These are phyloP conservation scores for Sicus ferrugineus DNA, from an alignment of 2,888 invertebrate genomes.

Conservation along the genomic window DNA sequence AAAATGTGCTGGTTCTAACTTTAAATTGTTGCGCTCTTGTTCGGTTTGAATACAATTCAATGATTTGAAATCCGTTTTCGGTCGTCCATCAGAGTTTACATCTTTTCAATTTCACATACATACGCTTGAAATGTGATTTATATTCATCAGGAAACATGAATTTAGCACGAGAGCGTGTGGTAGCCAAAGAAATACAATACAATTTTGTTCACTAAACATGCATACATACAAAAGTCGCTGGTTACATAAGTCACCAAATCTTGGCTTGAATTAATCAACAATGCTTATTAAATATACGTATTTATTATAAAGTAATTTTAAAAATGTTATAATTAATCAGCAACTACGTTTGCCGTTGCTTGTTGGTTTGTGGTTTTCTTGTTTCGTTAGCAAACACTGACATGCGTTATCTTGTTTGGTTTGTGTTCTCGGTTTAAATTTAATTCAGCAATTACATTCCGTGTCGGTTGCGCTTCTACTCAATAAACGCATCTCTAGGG, in stretches of 20 bases:
- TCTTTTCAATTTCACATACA: not conserved
- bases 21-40: constrained; percentile 9
- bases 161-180: not conserved
- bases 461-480: constrained; percentile 41
- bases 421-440: constrained; percentile 39
- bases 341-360: no score
- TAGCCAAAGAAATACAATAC: not conserved
- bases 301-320: constrained; percentile 22
- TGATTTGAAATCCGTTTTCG: not conserved
- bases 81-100: not conserved
- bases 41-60: not conserved
- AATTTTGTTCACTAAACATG: not conserved
- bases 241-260: constrained; percentile 17
- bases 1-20: not conserved
- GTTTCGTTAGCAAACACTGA: constrained; percentile 16
- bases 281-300: not conserved
- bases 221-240: constrained; percentile 16
- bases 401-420: constrained; percentile 18
- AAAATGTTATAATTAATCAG: constrained; percentile 15
- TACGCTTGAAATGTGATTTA: not conserved
- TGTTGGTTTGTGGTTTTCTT: not conserved
- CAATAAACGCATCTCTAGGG: constrained; percentile 35
- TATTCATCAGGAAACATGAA: not conserved
- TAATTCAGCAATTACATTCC: constrained; percentile 63
- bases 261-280: not conserved